Evolutionary conservation across 2,888 invertebrate species (phyloP), one percentile per base, ranked within the genome.

Genomic region (Cabera pusaria): DNA sequence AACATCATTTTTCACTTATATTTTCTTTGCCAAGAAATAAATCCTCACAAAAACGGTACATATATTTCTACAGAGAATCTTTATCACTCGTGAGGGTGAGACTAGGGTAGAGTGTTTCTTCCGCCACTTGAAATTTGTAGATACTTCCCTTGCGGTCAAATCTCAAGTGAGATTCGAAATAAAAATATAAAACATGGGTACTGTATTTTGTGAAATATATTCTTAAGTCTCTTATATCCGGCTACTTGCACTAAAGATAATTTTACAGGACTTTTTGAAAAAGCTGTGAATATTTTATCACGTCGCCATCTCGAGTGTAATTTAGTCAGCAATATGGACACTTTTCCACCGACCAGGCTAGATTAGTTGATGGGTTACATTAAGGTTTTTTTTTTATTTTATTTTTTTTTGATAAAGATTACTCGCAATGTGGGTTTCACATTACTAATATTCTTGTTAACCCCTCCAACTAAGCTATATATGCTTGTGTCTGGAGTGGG

Each of bases 101-200:
- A 42, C 25, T 42, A 18, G 35, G 22, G 41, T 26, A 42, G 17
- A 42, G 26, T 25, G 31, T 35, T 22, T 23, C 22, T 42, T 42
- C 35, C 41, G 41, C 31, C 32, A 6, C 31, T 36, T 42, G 41
- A 42, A 36, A 42, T 35, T 35, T 42, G 31, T 42, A 42, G 35
- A 42, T 19, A 17, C 41, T 25, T 28, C n/a, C 6, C 12, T 19
- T 35, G 35, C 20, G 6, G 5, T 12, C 18, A 27, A 22, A 22
- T 33, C 35, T 34, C 27, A 19, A 39, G 32, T 23, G 27, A 19
- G 6, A 23, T 23, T 23, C 33, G 17, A 27, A 33, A 33, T 14
- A 27, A 11, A 23, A 31, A 5, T 7, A 25, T 37, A 6, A 6
- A 3, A n/a, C 2, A 7, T 7, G 22, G 18, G 8, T 12, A 37